A percentile compares a stretch with the other conserved stretches of the same genome.
These are phyloP conservation scores for Chymomyza procnemis DNA, from an alignment of 2,888 invertebrate species.

Conservation along the genomic window DNA sequence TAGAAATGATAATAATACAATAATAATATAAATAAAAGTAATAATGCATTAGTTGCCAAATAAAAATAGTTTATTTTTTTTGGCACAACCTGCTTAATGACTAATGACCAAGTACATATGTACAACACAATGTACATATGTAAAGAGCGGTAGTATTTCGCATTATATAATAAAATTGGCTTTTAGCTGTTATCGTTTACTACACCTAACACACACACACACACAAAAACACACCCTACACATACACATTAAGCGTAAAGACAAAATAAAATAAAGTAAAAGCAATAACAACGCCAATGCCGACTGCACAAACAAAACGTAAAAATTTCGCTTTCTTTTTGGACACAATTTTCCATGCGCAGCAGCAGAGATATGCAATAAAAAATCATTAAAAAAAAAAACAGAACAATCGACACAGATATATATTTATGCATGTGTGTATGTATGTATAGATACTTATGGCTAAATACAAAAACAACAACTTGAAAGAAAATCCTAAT, in stretches of 20 bases:
- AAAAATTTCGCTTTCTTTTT: constrained; percentile 73
- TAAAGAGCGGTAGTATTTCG: background rate
- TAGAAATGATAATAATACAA: background rate
- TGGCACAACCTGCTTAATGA: background rate
- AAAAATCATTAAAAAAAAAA: constrained; percentile 21
- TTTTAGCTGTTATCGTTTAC: constrained; percentile 18
- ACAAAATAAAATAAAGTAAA: no score
- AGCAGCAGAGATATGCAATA: constrained; percentile 44
- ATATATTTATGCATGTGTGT: background rate
- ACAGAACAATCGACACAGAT: constrained; percentile 22
- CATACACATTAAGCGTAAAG: background rate
- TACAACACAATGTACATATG: constrained; percentile 1
- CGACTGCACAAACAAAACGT: constrained; percentile 26
- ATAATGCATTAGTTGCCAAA: background rate
- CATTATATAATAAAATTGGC: constrained; percentile 45
- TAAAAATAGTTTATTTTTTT: background rate
- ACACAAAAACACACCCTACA: constrained; percentile 3
- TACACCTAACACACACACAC: background rate
- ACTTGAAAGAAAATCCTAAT: constrained; percentile 1
- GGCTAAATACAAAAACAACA: background rate
- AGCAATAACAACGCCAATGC: no score
- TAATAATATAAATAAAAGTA: background rate
- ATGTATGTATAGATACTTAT: background rate
- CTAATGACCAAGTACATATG: background rate
- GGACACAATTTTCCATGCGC: constrained; percentile 71